Evolutionary conservation across 2,888 invertebrate genomes (phyloP).

Genomic region (Criorhina ranunculi): DNA sequence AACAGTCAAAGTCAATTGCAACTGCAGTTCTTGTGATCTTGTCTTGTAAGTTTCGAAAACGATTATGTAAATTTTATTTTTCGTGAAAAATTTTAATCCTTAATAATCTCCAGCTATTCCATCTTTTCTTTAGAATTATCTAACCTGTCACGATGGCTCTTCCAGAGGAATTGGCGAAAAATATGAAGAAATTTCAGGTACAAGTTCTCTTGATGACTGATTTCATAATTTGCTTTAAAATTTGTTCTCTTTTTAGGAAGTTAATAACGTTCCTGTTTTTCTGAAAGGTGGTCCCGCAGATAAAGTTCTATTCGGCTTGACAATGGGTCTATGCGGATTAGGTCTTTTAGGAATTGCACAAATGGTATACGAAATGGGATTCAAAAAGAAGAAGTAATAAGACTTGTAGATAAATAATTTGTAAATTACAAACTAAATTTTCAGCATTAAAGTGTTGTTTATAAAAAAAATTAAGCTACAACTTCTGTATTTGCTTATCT

Average conservation of each 20-base stretch:
- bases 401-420: not conserved
- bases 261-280: conserved; percentile 82
- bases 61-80: conserved; percentile 58
- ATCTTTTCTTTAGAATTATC: conserved; percentile 78
- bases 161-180: conserved; percentile 82
- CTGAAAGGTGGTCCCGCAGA: conserved; percentile 84
- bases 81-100: not conserved
- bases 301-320: conserved; percentile 82
- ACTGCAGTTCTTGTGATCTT: conserved; percentile 43
- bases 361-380: conserved; percentile 82
- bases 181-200: conserved; percentile 83
- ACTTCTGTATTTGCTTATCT: too few species aligned
- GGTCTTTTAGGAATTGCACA: conserved; percentile 81
- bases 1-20: conserved; percentile 60
- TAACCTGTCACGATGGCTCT: conserved; percentile 81
- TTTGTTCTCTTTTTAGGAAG: conserved; percentile 79
- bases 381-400: conserved; percentile 80
- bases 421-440: conserved; percentile 16
- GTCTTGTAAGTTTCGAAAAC: conserved; percentile 35
- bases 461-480: not conserved
- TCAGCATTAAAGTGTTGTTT: conserved; percentile 17
- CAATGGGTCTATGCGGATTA: conserved; percentile 82
- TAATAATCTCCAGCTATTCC: not conserved
- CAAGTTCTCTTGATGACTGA: conserved; percentile 5
- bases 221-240: conserved; percentile 3